Conservation (phyloP, 2,797 vertebrate genomes). For the Poeciliopsis turneri region DNA sequence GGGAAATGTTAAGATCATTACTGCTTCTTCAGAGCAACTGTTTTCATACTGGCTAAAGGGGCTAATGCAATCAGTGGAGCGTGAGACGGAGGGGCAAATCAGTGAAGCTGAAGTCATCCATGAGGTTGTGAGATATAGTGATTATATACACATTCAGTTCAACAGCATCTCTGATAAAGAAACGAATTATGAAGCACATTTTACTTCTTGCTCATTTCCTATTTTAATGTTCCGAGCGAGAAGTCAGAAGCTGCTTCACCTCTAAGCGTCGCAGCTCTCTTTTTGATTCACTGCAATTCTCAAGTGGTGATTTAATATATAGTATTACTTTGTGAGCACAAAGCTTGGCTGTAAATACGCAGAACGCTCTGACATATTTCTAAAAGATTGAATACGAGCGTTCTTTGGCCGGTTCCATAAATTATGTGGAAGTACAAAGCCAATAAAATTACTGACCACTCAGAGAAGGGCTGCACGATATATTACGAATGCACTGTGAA, state of each 20-base stretch:
- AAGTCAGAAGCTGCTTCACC: constrained; percentile 59
- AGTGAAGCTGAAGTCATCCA: constrained; percentile 64
- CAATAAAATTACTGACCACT: background rate
- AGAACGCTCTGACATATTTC: constrained; percentile 11
- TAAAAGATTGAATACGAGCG: constrained; percentile 6
- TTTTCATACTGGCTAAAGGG: constrained; percentile 75
- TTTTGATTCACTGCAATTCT: constrained; percentile 61
- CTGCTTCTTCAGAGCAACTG: constrained; percentile 69
- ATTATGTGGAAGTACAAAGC: constrained; percentile 3
- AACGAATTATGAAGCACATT: constrained; percentile 71
- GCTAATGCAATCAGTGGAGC: constrained; percentile 72
- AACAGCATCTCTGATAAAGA: constrained; percentile 54
- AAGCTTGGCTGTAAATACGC: constrained; percentile 28
- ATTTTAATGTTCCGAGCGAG: constrained; percentile 73
- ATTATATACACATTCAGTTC: constrained; percentile 55
- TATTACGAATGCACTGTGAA: background rate
- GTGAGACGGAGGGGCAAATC: constrained; percentile 64
- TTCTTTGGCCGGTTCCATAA: constrained; percentile 4
- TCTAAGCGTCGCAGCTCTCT: constrained; percentile 63
- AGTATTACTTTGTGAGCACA: constrained; percentile 33
- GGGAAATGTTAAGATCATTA: constrained; percentile 67
- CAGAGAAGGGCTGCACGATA: background rate
- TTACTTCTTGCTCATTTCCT: constrained; percentile 80
- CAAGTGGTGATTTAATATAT: constrained; percentile 59
- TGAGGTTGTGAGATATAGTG: constrained; percentile 61